phyloP scores from a whole-genome alignment of 2,113 vertebrate species.

The Irena cyanogastra region DNA sequence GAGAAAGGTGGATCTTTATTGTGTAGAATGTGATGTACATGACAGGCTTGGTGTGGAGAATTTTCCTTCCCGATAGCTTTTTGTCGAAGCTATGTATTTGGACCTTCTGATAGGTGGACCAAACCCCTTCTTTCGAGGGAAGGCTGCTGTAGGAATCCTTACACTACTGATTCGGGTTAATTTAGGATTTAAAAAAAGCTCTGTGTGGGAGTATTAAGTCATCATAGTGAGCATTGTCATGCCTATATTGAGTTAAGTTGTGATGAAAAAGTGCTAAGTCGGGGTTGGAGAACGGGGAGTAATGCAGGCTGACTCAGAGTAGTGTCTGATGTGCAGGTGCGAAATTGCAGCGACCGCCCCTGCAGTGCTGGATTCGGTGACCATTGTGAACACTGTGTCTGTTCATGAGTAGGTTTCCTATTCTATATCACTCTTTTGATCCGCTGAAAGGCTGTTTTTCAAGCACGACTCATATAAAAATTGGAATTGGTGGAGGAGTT shows the following conservation, averaged over 20 bases:
- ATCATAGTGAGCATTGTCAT: no score
- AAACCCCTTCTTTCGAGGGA: neutral
- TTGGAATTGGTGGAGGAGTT: neutral
- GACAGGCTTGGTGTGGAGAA: no score
- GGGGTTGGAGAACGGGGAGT: neutral
- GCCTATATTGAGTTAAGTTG: neutral
- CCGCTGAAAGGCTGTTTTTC: neutral
- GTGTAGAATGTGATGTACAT: neutral
- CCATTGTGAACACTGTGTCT: neutral
- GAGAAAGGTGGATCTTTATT: rapidly evolving
- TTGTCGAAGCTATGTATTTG: neutral
- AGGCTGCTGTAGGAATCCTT: neutral
- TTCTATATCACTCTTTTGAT: no score
- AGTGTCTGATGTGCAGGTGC: neutral
- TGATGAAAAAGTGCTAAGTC: neutral
- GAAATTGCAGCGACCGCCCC: neutral
- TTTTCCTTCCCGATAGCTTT: neutral
- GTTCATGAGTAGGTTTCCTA: no score
- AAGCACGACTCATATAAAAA: neutral
- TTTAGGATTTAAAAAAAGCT: neutral
- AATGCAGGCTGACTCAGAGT: neutral
- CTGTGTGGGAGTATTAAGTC: neutral
- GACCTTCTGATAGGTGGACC: no score
- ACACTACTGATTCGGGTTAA: neutral
- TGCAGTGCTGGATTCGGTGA: neutral